These are phyloP conservation scores for Samia ricini DNA, from an alignment of 1,140 invertebrate species.

Conservation along the genomic window DNA sequence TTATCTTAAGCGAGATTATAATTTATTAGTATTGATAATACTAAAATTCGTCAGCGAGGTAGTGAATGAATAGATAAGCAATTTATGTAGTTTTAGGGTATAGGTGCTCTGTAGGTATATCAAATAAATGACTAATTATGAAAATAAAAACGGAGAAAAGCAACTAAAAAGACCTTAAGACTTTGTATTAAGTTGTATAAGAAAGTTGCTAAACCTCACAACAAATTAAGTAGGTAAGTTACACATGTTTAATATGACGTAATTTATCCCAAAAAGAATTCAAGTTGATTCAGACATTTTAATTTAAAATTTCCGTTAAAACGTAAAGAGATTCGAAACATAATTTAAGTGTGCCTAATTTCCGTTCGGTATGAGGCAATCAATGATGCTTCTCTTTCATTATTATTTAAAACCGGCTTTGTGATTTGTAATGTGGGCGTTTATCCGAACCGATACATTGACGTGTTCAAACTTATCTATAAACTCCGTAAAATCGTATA, in stretches of 20 bases:
- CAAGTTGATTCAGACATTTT: neutral
- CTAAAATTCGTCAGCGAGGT: neutral
- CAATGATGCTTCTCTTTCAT: conserved; percentile 2
- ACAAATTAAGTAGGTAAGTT: neutral
- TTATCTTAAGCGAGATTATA: neutral
- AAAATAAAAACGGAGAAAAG: no score
- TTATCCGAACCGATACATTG: neutral
- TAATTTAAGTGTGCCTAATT: conserved; percentile 2
- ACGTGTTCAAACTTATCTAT: neutral
- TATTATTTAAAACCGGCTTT: conserved; percentile 5
- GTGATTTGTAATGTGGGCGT: conserved; percentile 1
- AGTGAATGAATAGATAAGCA: no score
- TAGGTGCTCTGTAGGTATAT: neutral
- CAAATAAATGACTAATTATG: no score
- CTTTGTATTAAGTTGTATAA: no score
- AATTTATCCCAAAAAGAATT: conserved; percentile 4
- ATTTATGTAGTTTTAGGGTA: neutral
- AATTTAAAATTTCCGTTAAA: conserved; percentile 12
- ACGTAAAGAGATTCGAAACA: neutral
- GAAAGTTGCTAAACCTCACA: neutral
- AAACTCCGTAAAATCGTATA: neutral
- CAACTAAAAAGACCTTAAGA: no score
- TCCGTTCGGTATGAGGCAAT: conserved; percentile 4
- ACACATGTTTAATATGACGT: neutral
- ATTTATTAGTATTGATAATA: neutral